Evolutionary conservation across 1,140 invertebrate species (phyloP), one percentile per base, ranked within the genome.

Genomic region (Maconellicoccus hirsutus): DNA sequence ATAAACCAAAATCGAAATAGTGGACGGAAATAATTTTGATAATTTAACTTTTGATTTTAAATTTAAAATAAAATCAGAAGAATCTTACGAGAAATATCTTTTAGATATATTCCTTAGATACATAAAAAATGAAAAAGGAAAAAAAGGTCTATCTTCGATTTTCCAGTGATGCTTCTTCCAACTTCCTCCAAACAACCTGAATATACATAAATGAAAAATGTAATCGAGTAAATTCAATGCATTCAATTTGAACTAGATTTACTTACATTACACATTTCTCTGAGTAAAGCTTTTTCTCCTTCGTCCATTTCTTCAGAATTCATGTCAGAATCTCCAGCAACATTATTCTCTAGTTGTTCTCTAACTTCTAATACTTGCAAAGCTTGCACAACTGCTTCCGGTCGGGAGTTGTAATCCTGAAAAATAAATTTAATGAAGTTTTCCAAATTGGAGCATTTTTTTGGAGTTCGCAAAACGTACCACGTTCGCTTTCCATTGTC

Each of bases 251-350:
- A 71, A 52, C 0, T n/a, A n/a, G n/a, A n/a, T 59, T 1, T 59
- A 82, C 86, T 83, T 82, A 96, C 94, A 82, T 96, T 96, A 81
- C 94, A 97, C 93, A 98, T 96, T 82, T 96, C 93, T 74, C 92
- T 84, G 25, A 97, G 90, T 70, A 98, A 84, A 12, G 94, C 94
- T 78, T 94, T 94, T 79, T 96, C 93, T 7, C 90, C 89, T 74
- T 94, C 90, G 76, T 92, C 93, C 78, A 95, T 86, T 74, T 82
- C 81, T n/a, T 76, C 73, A 63, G 71, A 79, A 38, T 71, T 70
- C 23, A 73, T 71, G 6, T 23, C 71, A 7, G 74, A 71, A 29
- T 74, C 73, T 7, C 72, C 74, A 10, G 70, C 59, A 23, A 70
- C 84, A 63, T 87, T 86, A 69, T 88, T 84, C 77, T 95, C 92